phyloP scores from a whole-genome alignment of 2,113 vertebrate species.

The Polyodon spathula region DNA sequence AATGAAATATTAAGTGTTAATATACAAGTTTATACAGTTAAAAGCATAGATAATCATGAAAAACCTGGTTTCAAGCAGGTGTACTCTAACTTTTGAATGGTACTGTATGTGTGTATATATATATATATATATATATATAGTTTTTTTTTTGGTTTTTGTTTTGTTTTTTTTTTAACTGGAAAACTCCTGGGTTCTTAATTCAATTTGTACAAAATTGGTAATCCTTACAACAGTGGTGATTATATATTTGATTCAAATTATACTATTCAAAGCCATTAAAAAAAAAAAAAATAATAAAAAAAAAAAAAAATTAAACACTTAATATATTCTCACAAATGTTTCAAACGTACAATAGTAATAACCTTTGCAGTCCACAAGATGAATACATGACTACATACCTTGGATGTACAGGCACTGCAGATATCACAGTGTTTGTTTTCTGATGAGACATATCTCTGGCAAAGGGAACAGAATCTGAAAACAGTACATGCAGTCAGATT shows the following conservation, averaged over 20 bases:
- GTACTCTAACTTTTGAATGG: too few species aligned
- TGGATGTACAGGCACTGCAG: slow-evolving; percentile 82
- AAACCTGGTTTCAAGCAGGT: too few species aligned
- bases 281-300: slow-evolving; percentile 3
- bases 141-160: neutral
- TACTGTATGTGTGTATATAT: slow-evolving; percentile 27
- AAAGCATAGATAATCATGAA: too few species aligned
- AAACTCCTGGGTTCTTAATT: neutral
- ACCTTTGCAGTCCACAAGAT: neutral
- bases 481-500: neutral
- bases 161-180: neutral
- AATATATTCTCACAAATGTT: neutral
- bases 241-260: neutral
- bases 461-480: slow-evolving; percentile 71
- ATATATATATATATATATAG: slow-evolving; percentile 35
- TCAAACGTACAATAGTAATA: neutral
- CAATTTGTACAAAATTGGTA: neutral
- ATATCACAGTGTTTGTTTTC: slow-evolving; percentile 79
- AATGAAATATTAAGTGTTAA: too few species aligned
- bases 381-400: slow-evolving; percentile 54
- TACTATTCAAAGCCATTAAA: neutral
- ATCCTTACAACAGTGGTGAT: neutral
- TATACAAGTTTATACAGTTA: too few species aligned
- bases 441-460: slow-evolving; percentile 70
- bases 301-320: neutral